Evolutionary conservation across 1,140 invertebrate species (phyloP).

Genomic region (Arctopsyche grandis): DNA sequence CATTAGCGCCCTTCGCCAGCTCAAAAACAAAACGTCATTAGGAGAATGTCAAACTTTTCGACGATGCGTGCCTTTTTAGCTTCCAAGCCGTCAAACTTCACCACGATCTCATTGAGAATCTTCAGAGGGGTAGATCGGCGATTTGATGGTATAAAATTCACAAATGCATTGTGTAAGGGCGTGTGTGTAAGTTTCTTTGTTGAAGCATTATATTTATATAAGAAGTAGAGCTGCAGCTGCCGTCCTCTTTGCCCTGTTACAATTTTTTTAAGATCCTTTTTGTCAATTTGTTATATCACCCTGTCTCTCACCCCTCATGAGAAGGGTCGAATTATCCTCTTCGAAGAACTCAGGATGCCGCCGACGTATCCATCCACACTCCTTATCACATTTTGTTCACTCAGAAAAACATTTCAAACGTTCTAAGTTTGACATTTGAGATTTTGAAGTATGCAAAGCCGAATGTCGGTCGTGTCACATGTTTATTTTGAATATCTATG

Average conservation of each 20-base stretch:
- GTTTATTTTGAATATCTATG: too few relatives aligned
- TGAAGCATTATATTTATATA: conserved; percentile 2
- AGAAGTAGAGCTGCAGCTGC: conserved; percentile 32
- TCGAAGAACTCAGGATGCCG: conserved; percentile 24
- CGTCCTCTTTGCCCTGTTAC: conserved; percentile 27
- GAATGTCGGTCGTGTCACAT: too few relatives aligned
- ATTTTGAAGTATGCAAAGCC: too few relatives aligned
- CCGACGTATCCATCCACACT: neutral
- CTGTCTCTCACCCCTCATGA: conserved; percentile 15
- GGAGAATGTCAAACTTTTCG: neutral
- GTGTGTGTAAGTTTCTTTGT: conserved; percentile 25
- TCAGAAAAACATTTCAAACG: neutral
- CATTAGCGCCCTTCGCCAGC: neutral
- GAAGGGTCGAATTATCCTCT: conserved; percentile 9
- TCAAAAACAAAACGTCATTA: conserved; percentile 13
- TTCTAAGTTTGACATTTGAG: too few relatives aligned
- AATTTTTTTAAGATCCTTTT: conserved; percentile 25
- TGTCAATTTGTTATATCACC: conserved; percentile 32
- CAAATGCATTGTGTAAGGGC: neutral
- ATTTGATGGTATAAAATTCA: neutral
- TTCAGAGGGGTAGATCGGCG: too few relatives aligned
- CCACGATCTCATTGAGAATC: too few relatives aligned
- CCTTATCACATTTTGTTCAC: conserved; percentile 2
- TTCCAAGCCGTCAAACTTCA: neutral
- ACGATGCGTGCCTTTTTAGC: neutral